A percentile compares a stretch with the other conserved stretches of the same genome.
Evolutionary conservation across 2,797 vertebrate genomes (phyloP).

Genomic region (Nasua narica): DNA sequence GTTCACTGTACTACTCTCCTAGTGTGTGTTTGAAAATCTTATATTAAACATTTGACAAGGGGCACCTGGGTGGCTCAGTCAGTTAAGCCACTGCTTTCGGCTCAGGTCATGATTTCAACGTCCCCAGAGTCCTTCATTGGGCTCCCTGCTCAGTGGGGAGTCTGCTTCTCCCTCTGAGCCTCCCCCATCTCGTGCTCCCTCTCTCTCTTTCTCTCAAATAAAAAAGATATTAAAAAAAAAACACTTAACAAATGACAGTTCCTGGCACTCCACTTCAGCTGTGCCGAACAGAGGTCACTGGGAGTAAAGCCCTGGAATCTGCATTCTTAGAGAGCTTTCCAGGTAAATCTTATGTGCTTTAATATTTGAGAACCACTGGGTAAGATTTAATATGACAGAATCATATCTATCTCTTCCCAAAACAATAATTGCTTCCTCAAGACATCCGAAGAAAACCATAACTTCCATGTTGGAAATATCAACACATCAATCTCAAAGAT

Average conservation of each 20-base stretch:
- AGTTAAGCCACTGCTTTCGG: neutral
- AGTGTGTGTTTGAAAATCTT: neutral
- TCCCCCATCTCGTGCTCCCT: neutral
- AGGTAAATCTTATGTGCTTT: neutral
- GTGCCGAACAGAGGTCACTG: neutral
- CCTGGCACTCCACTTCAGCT: neutral
- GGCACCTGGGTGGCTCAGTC: neutral
- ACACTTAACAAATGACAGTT: neutral
- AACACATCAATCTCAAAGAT: constrained; percentile 12
- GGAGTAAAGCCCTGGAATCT: neutral
- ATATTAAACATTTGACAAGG: neutral
- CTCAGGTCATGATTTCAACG: neutral
- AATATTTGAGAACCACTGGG: neutral
- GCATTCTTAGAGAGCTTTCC: neutral
- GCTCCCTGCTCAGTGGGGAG: neutral
- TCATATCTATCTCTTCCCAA: neutral
- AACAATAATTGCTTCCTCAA: neutral
- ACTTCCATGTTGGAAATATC: constrained; percentile 42
- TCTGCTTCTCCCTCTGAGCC: neutral
- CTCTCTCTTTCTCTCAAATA: neutral
- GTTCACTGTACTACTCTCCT: neutral
- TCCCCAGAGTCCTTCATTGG: neutral
- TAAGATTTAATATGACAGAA: neutral
- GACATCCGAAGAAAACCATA: neutral
- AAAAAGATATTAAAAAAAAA: neutral